Evolutionary conservation across 2,797 vertebrate species (phyloP).

Genomic region (Neoniphon sammara): DNA sequence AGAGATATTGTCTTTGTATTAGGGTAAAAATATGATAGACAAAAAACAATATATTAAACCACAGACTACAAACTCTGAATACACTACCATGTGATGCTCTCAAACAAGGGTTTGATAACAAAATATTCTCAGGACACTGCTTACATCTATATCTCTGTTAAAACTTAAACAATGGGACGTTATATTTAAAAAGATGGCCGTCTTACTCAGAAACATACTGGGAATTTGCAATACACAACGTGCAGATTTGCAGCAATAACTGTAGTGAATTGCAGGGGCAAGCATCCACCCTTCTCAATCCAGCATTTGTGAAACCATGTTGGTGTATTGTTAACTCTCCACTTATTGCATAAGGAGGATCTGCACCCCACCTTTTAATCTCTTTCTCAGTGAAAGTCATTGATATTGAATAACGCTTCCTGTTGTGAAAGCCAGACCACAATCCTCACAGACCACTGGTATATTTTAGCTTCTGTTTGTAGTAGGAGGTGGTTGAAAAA

Average conservation of each 20-base stretch:
- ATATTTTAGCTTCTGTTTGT: not conserved
- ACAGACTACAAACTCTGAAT: not conserved
- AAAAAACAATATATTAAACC: no score
- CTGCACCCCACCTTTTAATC: not conserved
- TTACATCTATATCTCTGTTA: not conserved
- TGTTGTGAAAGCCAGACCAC: not conserved
- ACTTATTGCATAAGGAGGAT: slow-evolving; percentile 1
- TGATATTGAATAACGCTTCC: no score
- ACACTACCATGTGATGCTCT: not conserved
- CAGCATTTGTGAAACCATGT: not conserved
- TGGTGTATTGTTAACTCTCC: not conserved
- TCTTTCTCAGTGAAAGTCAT: not conserved
- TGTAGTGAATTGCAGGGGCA: not conserved
- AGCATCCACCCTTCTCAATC: not conserved
- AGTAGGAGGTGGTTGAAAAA: not conserved
- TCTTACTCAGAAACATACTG: not conserved
- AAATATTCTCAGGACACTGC: not conserved
- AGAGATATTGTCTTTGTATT: not conserved
- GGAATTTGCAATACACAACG: not conserved
- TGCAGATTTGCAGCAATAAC: not conserved
- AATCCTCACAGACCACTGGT: not conserved
- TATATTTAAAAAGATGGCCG: not conserved
- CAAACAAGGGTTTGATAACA: not conserved
- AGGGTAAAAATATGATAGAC: not conserved
- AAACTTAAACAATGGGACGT: not conserved